Evolutionary conservation across 2,888 invertebrate species (phyloP), one percentile per base, ranked within the genome.

Genomic region (Seira sanloemensis): DNA sequence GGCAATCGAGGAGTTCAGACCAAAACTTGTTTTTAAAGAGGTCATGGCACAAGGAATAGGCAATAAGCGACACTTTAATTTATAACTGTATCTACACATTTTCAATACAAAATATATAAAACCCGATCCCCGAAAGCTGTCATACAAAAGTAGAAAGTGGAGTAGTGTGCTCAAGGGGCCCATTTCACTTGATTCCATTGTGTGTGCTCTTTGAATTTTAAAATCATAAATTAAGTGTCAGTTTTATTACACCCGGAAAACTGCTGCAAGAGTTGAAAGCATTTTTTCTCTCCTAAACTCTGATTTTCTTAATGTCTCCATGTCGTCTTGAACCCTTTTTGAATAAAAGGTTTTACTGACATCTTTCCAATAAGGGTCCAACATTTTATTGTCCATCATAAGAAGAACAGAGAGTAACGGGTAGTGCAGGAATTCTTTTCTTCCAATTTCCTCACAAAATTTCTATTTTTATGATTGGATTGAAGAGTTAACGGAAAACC

Each of bases 1-100:
- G 72, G 69, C 74, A 24, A 68, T 69, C n/a, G n/a, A 58, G 67
- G 67, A 66, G 67, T 66, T 68, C 50, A 23, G 50, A 54, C 27
- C 50, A 21, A 80, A 80, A 80, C 80, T 74, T 27, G 80, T 80
- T 80, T 72, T 74, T 74, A 77, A 74, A 21, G 80, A 80, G 80
- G 80, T 74, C 74, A 80, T 23, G 9, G 16, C 67, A 68, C 46
- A 73, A 69, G 62, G 26, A 69, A 58, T 58, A 26, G 25, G 18
- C 68, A 66, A 72, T 65, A 78, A 37, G 71, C 58, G 62, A 78
- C 71, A 78, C 24, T 69, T 78, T 78, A 78, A 58, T 71, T 78
- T 78, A 71, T 78, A 78, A 71, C 71, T 65, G 58, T 37, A 75
- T 66, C 75, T 66, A 75, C 75, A 75, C 50, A 50, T 16, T 75